Base-by-base conservation (phyloP, 2,797 vertebrate species). In the Chiloscyllium punctatum region DNA sequence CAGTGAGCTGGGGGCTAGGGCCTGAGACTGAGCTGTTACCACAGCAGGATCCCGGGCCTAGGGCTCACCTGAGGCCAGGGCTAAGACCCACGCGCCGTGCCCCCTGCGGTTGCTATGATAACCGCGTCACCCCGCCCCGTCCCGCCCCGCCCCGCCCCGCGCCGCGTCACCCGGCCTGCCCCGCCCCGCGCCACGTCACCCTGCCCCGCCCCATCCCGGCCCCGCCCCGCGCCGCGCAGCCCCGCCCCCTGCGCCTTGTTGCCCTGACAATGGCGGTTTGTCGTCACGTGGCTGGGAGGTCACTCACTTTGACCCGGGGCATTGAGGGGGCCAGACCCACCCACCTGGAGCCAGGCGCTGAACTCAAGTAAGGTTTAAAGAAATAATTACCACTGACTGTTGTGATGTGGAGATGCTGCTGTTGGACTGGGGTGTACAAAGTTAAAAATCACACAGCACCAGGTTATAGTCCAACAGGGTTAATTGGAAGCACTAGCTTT, bases 191-290 rank as follows among this genome's bases (percentile, higher is more conserved):
- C n/a, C n/a, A n/a, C n/a, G n/a, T n/a, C n/a, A n/a, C n/a, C n/a
- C n/a, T n/a, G n/a, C n/a, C n/a, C n/a, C n/a, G n/a, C n/a, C n/a
- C n/a, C n/a, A n/a, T n/a, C n/a, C n/a, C n/a, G 79, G 62, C 90
- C 90, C 16, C n/a, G 90, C 90, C 88, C 88, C 88, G 15, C 33
- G 30, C 30, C 57, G n/a, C 23, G 79, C 48, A 21, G 62, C 90
- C 90, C 16, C n/a, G 90, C 90, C 88, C 88, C 57, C 57, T 16
- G 53, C 30, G 51, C 53, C 15, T 15, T 37, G 90, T 69, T 69
- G 62, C 62, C 62, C 23, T 69, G 90, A 92, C 90, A 92, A 92
- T 92, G 90, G 90, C n/a, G 62, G 57, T 62, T 62, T 27, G n/a
- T 6, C 8, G 21, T 68, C 90, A 42, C 66, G 90, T 69, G 66